Base-by-base conservation (phyloP, 2,797 vertebrate species). In the Picus viridis region DNA sequence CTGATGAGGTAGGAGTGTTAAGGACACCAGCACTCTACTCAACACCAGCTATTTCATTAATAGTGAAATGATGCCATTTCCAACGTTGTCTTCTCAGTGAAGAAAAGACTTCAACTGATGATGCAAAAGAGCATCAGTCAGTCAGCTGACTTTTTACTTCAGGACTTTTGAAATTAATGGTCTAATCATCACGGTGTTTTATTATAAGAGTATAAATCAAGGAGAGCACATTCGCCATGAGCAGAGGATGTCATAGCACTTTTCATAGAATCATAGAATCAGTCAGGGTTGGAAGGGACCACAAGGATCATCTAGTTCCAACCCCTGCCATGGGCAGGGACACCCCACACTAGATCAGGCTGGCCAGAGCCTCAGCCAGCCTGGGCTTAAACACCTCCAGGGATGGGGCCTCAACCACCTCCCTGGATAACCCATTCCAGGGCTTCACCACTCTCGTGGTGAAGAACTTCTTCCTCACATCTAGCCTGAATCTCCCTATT, bases 161-260 rank as follows among this genome's bases (percentile, higher is more conserved):
- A 59, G 59, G 61, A 84, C 45, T 84, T 71, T 34, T 79, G 6
- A 67, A 73, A 87, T 69, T 83, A 92, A 94, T 88, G 72, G 62
- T 22, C 76, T 71, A 83, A 81, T 83, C 11, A 2, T 70, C 26
- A 27, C 80, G 20, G n/a, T 76, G 19, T 63, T 95, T 88, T 91
- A 74, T 80, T 91, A 27, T 51, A 81, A 82, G 16, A 54, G 17
- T 65, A 91, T 89, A 91, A 85, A 96, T 79, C 90, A 85, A 16
- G 29, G 95, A 82, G 73, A 97, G 94, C 17, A 80, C 41, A 41
- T 89, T 90, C 70, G 16, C 27, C 13, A 5, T 26, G 16, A 95
- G 41, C 34, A 77, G 23, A 77, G 36, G 54, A 65, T 57, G 34
- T 87, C 78, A 57, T 51, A 68, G 53, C 15, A 45, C 36, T 90